Evolutionary conservation across 2,797 vertebrate genomes (phyloP).

Genomic region (Synaphobranchus kaupii): DNA sequence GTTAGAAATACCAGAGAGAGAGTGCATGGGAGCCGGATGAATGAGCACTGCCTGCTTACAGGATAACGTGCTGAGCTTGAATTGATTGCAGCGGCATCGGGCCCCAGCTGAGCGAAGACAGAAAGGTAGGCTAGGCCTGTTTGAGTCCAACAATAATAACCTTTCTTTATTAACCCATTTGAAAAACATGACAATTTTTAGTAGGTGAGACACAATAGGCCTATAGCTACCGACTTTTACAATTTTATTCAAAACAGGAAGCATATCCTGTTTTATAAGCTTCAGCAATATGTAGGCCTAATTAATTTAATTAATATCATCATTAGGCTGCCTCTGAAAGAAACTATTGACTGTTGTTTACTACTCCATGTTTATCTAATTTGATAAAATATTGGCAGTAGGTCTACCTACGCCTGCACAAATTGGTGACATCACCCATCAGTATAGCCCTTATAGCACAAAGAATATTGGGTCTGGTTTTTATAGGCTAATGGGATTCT

Average conservation of each 20-base stretch:
- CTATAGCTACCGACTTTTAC: not conserved
- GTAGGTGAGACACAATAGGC: not conserved
- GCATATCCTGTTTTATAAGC: not conserved
- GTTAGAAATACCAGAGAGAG: not conserved
- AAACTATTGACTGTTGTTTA: not conserved
- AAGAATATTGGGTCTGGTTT: not conserved
- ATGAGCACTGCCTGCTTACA: constrained; percentile 14
- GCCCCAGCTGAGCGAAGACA: not conserved
- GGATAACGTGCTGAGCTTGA: constrained; percentile 23
- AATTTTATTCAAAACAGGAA: not conserved
- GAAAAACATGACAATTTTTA: not conserved
- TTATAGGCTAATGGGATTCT: not conserved
- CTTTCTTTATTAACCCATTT: not conserved
- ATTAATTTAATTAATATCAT: not conserved
- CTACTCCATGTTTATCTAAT: not conserved
- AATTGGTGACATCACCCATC: not conserved
- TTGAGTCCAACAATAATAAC: constrained; percentile 15
- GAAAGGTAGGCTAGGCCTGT: constrained; percentile 10
- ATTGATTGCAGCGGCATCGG: constrained; percentile 5
- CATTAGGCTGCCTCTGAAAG: not conserved
- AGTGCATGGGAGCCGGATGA: not conserved
- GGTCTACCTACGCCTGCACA: not conserved
- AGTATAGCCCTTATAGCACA: not conserved
- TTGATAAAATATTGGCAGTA: not conserved
- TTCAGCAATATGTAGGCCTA: not conserved